Evolutionary conservation across 2,113 vertebrate genomes (phyloP), one percentile per base, ranked within the genome.

Genomic region (Harpagus bidentatus): DNA sequence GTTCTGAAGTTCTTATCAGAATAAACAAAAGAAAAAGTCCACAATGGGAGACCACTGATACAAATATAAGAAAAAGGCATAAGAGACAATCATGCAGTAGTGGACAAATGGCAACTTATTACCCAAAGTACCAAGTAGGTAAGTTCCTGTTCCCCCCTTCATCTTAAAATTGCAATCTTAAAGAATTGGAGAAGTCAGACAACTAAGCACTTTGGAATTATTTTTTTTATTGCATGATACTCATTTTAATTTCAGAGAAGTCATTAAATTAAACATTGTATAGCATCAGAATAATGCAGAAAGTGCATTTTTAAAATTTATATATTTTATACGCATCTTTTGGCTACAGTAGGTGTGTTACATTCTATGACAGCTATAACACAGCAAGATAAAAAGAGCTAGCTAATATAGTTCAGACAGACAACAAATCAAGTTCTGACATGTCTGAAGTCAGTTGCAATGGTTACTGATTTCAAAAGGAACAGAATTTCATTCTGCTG

Each of bases 71-170:
- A 86, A 99, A 99, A 98, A 98, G 94, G 92, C 96, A 94, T 98
- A 98, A 99, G 97, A 98, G 98, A 98, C 99, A 98, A 98, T 99
- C 98, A 96, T 98, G 98, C 96, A 98, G 52, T 97, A 98, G 97
- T 98, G 99, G 98, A 97, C 98, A 99, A 98, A 98, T 99, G 92
- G 97, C 98, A 82, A 98, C 98, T 66, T 98, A 98, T 97, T 99
- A 98, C 98, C 97, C 98, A 95, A 99, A 99, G 98, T 99, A 98
- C 97, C 98, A 99, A 86, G 96, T 99, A 91, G 99, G 99, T 99
- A 99, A 99, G 98, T 98, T 98, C 89, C 93, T 97, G 92, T 98
- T 94, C 97, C 86, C 96, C 93, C 67, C 96, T 96, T 97, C 95
- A 97, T 95, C 96, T 93, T 97, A 96, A 97, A 96, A 93, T 94